Conservation (phyloP, 2,113 vertebrate species). For the Tupaia chinensis region DNA sequence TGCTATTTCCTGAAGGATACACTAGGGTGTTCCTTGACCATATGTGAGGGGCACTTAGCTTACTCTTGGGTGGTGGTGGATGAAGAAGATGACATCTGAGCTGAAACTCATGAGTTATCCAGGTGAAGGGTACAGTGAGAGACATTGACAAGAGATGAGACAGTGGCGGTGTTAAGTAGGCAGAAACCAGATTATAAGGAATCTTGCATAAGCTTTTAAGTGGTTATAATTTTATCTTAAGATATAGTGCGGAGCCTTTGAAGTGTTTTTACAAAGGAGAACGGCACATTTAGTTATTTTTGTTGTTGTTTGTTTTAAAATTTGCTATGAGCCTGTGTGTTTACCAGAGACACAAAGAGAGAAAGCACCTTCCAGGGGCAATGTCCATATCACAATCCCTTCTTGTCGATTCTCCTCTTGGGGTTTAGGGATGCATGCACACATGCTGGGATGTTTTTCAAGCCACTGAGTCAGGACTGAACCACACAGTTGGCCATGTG, state of each 20-base stretch:
- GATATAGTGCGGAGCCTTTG: neutral
- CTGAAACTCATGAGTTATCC: neutral
- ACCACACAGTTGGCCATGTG: no score
- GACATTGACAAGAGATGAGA: neutral
- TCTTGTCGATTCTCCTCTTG: no score
- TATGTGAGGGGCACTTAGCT: neutral
- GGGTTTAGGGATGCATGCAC: no score
- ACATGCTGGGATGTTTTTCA: no score
- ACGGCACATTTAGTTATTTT: neutral
- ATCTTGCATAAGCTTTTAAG: neutral
- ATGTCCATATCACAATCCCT: no score
- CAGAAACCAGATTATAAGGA: neutral
- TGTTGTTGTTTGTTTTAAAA: no score
- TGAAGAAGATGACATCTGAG: neutral
- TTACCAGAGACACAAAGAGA: no score
- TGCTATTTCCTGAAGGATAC: neutral
- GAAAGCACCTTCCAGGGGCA: no score
- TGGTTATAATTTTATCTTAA: neutral
- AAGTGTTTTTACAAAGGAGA: constrained; percentile 27
- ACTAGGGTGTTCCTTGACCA: neutral
- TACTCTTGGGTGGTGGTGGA: neutral
- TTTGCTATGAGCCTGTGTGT: no score
- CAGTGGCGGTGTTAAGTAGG: neutral
- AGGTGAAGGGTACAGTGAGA: neutral
- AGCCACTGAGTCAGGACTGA: no score